Evolutionary conservation across 2,113 vertebrate genomes (phyloP), one percentile per base, ranked within the genome.

Genomic region (Tichodroma muraria): DNA sequence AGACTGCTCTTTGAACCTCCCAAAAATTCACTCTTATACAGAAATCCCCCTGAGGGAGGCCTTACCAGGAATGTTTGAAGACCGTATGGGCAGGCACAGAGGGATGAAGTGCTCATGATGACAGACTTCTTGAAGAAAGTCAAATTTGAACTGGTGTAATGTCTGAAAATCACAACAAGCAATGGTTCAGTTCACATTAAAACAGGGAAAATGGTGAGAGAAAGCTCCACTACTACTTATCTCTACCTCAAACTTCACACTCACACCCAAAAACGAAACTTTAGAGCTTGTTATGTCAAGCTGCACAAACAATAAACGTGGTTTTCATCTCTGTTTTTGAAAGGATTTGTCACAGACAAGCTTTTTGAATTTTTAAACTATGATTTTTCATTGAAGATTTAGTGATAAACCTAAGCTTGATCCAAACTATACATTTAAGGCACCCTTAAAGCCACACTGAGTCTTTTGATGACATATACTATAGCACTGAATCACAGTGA

Each of bases 81-180:
- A 99, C 33, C 98, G 98, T 76, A 99, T 96, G 27, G 99, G 99
- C 78, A 99, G 97, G 94, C 99, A 99, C 89, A 99, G 97, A 60
- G 99, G 99, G 83, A 99, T 98, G 89, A 99, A 99, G 95, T 99
- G 99, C 88, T 99, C 99, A 8, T 99, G 98, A 91, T 99, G 99
- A 90, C 99, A 99, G 73, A 99, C 98, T 95, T 99, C 99, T 97
- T 99, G 98, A 81, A 99, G 97, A 95, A 99, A 99, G 75, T 99
- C 99, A 97, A 99, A 99, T 95, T 99, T 99, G 95, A 99, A 98
- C 89, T 99, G 98, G 90, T 98, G 98, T 92, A 99, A 95, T 57
- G 97, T 98, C 99, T 99, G 94, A 94, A 98, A 88, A 96, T 50
- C 94, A 83, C 15, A 89, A 95, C n/a, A 96, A 4, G 8, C 42